Evolutionary conservation across 2,888 invertebrate genomes (phyloP).

Genomic region (Aleiodes testaceus): DNA sequence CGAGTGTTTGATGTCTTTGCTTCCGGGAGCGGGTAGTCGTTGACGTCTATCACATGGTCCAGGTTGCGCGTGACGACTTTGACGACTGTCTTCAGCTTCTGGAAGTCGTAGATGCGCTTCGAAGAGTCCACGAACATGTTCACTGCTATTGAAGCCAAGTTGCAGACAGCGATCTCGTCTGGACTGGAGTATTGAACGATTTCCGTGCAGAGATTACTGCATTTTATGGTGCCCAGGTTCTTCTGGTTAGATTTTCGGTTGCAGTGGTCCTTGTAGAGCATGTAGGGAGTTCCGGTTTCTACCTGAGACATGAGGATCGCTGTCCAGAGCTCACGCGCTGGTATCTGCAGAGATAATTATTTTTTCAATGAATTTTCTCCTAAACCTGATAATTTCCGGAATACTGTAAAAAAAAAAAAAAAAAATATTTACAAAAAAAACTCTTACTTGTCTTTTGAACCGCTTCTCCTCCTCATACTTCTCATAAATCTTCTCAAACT

Average conservation of each 20-base stretch:
- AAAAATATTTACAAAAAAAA: no score
- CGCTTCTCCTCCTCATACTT: slow-evolving; percentile 89
- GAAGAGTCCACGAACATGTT: slow-evolving; percentile 91
- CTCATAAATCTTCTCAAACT: slow-evolving; percentile 91
- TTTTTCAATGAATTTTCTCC: no score
- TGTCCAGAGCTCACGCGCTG: slow-evolving; percentile 93
- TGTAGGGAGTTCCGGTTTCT: slow-evolving; percentile 98
- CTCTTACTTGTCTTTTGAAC: slow-evolving; percentile 77
- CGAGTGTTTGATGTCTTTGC: slow-evolving; percentile 90
- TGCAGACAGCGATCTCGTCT: slow-evolving; percentile 98
- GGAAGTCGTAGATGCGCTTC: slow-evolving; percentile 89
- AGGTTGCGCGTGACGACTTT: slow-evolving; percentile 93
- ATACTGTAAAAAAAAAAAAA: no score
- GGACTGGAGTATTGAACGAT: slow-evolving; percentile 94
- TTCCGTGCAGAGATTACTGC: slow-evolving; percentile 98
- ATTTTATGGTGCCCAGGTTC: slow-evolving; percentile 98
- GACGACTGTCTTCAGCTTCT: slow-evolving; percentile 88
- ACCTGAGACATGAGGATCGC: slow-evolving; percentile 95
- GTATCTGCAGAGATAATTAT: slow-evolving; percentile 52
- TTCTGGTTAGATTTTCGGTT: slow-evolving; percentile 98
- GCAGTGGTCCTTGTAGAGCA: slow-evolving; percentile 97
- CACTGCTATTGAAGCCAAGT: slow-evolving; percentile 96
- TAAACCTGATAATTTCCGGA: no score
- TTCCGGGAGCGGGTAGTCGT: slow-evolving; percentile 95
- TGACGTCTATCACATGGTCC: slow-evolving; percentile 97